Percentiles rank a stretch among this genome's conserved stretches.
Conservation (phyloP, 2,113 vertebrate genomes). For the Pseudolaguvia tuberculata region DNA sequence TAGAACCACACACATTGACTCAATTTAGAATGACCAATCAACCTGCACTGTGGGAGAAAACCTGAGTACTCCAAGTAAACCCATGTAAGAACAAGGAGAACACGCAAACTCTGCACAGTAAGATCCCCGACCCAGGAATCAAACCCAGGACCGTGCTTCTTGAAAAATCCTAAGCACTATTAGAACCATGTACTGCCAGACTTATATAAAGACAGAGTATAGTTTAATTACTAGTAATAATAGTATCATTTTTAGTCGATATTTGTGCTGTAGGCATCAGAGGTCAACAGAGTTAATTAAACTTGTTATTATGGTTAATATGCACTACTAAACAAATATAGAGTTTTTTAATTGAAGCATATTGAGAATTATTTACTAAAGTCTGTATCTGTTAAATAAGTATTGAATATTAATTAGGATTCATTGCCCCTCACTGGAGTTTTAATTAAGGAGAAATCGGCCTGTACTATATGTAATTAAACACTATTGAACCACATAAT, state of each 20-base stretch:
- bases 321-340: slow-evolving; percentile 44
- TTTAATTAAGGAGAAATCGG: slow-evolving; percentile 51
- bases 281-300: slow-evolving; percentile 49
- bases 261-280: slow-evolving; percentile 39
- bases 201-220: no score
- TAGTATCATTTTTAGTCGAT: background rate
- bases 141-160: no score
- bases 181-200: no score
- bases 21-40: no score
- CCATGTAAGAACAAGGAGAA: no score
- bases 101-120: no score
- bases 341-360: slow-evolving; percentile 6
- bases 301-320: slow-evolving; percentile 43
- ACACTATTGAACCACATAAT: slow-evolving; percentile 54
- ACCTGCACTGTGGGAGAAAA: no score
- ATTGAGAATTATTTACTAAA: slow-evolving; percentile 37
- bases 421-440: slow-evolving; percentile 44
- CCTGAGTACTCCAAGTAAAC: no score
- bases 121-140: no score
- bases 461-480: slow-evolving; percentile 54
- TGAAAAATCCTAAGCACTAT: no score
- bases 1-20: no score
- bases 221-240: no score
- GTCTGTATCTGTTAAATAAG: slow-evolving; percentile 53
- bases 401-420: slow-evolving; percentile 52